Base-by-base conservation (phyloP, 1,140 invertebrate genomes). In the Philopotamus ludificatus region DNA sequence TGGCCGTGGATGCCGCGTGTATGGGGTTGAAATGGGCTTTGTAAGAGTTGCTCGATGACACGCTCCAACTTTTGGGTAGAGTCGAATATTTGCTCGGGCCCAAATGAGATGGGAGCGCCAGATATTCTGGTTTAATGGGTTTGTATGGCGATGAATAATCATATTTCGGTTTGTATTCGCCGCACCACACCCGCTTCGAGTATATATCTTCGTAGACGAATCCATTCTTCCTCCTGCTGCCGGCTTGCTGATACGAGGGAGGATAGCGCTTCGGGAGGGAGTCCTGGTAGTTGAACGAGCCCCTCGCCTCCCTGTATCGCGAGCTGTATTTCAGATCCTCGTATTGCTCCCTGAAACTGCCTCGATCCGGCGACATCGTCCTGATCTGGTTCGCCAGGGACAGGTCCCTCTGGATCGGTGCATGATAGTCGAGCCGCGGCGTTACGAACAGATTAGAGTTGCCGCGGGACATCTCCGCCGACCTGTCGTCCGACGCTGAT, bases 191-290 rank as follows among this genome's bases (percentile, higher is more conserved):
- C 12, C 50, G 47, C 53, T 80, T 77, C 20, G 78, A 77, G 51
- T 81, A 80, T 20, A 80, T 77, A 60, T 81, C 79, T 74, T 80
- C 79, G 55, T 77, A 80, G 12, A 80, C 78, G 66, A 78, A 81
- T 1, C 79, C 79, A 49, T 81, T 81, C 70, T 75, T 79, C 22
- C 79, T 49, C 9, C 45, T 39, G 3, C 15, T 18, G 26, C 34
- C 47, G 25, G 12, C 16, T 21, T 16, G 59, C 15, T 54, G 45
- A 16, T n/a, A 51, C 18, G 26, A n/a, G 20, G 15, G n/a, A 16
- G 21, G 21, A 22, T 28, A 39, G 42, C 57, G 39, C 16, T 26
- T 62, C 16, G 55, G 47, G 3, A 34, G 39, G 1, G 45, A 47
- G 18, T 69, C 63, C 47, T 63, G 45, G 34, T 63, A 41, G 20